Conservation (phyloP, 1,140 invertebrate species). For the Sesamia nonagrioides region DNA sequence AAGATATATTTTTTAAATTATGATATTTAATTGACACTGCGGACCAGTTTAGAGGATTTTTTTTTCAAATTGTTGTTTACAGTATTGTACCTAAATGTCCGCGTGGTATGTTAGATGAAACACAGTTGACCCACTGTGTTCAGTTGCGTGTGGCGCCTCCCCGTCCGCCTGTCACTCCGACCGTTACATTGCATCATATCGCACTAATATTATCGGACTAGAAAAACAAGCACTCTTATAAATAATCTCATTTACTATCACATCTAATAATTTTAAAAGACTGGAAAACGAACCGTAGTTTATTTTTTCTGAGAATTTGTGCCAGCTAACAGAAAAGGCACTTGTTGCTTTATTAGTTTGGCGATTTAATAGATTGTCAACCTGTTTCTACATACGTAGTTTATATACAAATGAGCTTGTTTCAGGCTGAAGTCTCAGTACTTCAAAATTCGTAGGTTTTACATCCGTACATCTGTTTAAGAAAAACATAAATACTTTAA, state of each 20-base stretch:
- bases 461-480: too few species aligned
- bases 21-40: background rate
- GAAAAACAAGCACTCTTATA: slow-evolving; percentile 15
- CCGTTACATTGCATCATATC: slow-evolving; percentile 30
- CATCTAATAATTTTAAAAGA: background rate
- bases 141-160: background rate
- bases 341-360: background rate
- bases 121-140: background rate
- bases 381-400: background rate
- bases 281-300: background rate
- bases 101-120: background rate
- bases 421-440: too few species aligned
- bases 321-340: background rate
- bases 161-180: background rate
- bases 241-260: background rate
- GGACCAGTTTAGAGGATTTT: background rate
- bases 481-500: too few species aligned
- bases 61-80: background rate
- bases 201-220: slow-evolving; percentile 39
- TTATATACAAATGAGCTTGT: too few species aligned
- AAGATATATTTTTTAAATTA: background rate
- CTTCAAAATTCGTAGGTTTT: too few species aligned
- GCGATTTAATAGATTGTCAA: background rate
- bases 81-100: background rate
- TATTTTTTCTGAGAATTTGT: background rate